Percentiles rank a stretch among this genome's conserved stretches.
phyloP scores from a whole-genome alignment of 53 echinoderm and acorn worm genomes.

The Antedon mediterranea region DNA sequence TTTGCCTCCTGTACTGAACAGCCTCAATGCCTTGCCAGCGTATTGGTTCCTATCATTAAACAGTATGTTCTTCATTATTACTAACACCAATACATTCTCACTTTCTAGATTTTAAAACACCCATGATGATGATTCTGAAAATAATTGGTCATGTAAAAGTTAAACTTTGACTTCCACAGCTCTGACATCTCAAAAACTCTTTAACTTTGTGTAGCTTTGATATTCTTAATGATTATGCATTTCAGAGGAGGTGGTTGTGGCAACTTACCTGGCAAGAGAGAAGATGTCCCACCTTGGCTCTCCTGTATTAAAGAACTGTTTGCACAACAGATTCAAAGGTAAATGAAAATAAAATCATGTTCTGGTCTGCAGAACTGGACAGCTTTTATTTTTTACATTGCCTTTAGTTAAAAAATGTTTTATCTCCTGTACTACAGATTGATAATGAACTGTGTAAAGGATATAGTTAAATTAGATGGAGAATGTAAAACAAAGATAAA shows the following conservation, averaged over 20 bases:
- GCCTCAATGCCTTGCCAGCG: constrained; percentile 42
- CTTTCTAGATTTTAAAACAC: no score
- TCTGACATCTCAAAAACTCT: no score
- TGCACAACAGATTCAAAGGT: constrained; percentile 32
- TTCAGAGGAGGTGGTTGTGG: constrained; percentile 7
- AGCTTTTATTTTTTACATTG: no score
- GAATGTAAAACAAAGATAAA: background rate
- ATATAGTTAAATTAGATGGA: background rate
- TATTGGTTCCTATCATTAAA: constrained; percentile 71
- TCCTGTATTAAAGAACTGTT: constrained; percentile 33
- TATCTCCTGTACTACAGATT: background rate
- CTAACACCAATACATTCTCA: no score
- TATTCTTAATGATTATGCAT: no score
- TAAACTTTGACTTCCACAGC: no score
- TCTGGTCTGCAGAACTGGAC: no score
- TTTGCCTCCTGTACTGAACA: constrained; percentile 39
- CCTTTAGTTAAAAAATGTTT: no score
- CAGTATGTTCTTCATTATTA: constrained; percentile 48
- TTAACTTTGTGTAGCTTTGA: no score
- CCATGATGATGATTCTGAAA: no score
- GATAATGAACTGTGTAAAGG: background rate
- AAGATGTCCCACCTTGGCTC: constrained; percentile 42
- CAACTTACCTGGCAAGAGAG: constrained; percentile 53
- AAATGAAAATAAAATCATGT: no score
- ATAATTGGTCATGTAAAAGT: no score